Base-by-base conservation (phyloP, 2,888 invertebrate species). In the Eilema griseolum region DNA sequence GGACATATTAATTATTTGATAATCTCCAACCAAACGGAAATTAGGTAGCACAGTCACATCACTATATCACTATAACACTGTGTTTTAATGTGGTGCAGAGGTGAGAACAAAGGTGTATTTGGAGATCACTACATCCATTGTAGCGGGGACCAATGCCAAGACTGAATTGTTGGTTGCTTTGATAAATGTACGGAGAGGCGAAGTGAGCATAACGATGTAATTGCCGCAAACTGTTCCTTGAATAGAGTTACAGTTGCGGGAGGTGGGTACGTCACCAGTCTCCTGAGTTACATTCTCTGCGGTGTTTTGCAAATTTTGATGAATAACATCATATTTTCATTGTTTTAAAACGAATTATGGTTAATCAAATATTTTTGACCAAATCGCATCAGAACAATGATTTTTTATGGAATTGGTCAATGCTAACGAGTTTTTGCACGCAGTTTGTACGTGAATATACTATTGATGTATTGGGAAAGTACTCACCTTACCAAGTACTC, bases 151-250 rank as follows among this genome's bases (percentile, higher is more conserved):
- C 92, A 89, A 90, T 90, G 88, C 86, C 88, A 88, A 93, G 90
- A 94, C 95, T 95, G 94, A 92, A 85, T 86, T 84, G 87, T 83
- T 87, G 87, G 86, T 88, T 87, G 89, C 89, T 90, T 90, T 91
- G 91, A 92, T 91, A 91, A 90, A 92, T 90, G 93, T 92, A 89
- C 86, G 83, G 86, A 85, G 89, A 89, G 91, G 84, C 91, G 91
- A 91, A 91, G 94, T 91, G 95, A 93, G 87, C 93, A 93, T 95
- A 95, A 95, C 93, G 92, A 94, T 93, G 86, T 95, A 95, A 95
- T 95, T 95, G 95, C 93, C 86, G 88, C 89, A 89, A 95, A 94
- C 88, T 92, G 93, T 93, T 93, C 92, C 91, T 89, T 95, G 94
- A 95, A 95, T 95, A 93, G 94, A 92, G 90, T 84, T 88, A 87